Conservation (phyloP, 35 echinoderm and acorn worm genomes). For the Stichopus chloronotus region DNA sequence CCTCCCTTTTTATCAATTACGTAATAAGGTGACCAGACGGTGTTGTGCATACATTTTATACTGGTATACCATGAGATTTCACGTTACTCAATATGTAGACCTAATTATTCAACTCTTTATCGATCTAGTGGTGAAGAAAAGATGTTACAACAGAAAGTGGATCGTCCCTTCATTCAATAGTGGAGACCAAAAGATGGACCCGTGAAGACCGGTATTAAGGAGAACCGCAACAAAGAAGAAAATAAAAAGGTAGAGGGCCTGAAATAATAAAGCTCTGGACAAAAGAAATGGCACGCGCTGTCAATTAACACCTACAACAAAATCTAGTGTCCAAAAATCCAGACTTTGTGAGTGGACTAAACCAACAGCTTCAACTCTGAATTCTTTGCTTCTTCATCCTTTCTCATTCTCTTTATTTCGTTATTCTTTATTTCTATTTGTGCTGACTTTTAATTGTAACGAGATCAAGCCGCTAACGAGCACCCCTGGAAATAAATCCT, state of each 20-base stretch:
- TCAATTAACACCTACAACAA: not conserved
- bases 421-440: not conserved
- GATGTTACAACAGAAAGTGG: too few species aligned
- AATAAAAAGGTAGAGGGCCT: not conserved
- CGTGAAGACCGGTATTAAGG: too few species aligned
- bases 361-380: not conserved
- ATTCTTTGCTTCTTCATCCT: not conserved
- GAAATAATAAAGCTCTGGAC: not conserved
- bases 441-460: not conserved
- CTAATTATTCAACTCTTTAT: too few species aligned
- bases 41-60: too few species aligned
- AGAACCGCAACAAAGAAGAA: too few species aligned
- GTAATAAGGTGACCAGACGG: too few species aligned
- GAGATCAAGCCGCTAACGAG: conserved; percentile 8
- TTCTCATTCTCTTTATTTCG: not conserved
- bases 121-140: too few species aligned
- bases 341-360: not conserved
- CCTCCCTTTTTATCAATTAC: too few species aligned
- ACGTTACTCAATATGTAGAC: too few species aligned
- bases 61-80: too few species aligned
- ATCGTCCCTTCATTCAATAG: too few species aligned
- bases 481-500: not conserved
- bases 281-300: not conserved
- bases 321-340: not conserved
- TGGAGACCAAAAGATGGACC: too few species aligned